Evolutionary conservation across 2,113 vertebrate species (phyloP), one percentile per base, ranked within the genome.

Genomic region (Corythornis cristatus): DNA sequence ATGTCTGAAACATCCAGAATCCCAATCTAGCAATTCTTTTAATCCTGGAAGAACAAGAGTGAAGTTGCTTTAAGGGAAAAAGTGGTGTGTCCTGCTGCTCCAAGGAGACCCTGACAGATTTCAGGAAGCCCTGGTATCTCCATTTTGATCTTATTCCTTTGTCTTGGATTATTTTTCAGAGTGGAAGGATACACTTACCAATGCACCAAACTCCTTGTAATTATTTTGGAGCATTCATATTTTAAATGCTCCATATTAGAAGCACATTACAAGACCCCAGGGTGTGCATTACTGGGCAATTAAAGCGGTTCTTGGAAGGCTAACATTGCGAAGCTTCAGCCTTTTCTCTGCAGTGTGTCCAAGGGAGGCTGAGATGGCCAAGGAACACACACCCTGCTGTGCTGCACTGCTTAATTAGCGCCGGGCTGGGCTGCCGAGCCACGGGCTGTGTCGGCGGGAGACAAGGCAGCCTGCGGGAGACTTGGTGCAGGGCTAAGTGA

Each of bases 251-350:
- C 56, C 61, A 29, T 95, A 95, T 97, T 96, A 96, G 93, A 83
- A 93, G 94, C 87, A 89, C 88, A 96, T 97, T 95, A 95, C 88
- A 93, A 94, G 94, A 83, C 95, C 93, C 94, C 94, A 93, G 95
- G 93, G 94, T 96, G 94, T 94, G 94, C 94, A 91, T 97, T 97
- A 91, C 93, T 90, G 95, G 85, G 89, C 94, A 93, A 95, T 97
- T 95, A 95, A 93, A 96, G 79, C 5, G 0, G 66, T 83, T 95
- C 95, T 94, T 95, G 93, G 94, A 95, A 95, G 89, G 88, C 83
- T 83, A 86, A 72, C 89, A n/a, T 42, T 29, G 82, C 9, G 8
- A 68, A 88, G 89, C 94, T 83, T 75, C 82, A 64, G 94, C 89
- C 94, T 95, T 88, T 91, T 86, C 89, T 93, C 26, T 33, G 89